These are phyloP conservation scores for Prolemur simus DNA, from an alignment of 2,113 vertebrate species.

Conservation along the genomic window DNA sequence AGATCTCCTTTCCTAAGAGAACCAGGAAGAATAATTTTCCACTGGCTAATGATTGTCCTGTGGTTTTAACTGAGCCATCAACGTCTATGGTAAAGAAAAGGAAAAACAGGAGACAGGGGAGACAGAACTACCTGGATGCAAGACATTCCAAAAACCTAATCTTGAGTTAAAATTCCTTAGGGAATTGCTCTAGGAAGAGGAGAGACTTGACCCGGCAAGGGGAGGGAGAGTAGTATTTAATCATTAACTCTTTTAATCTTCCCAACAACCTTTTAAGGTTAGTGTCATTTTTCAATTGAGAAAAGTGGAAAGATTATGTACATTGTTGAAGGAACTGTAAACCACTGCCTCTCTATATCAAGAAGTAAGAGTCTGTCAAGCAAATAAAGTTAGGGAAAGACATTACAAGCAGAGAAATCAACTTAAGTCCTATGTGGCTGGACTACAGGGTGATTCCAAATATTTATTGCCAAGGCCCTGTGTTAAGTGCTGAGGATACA, in stretches of 20 bases:
- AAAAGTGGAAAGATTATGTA: neutral
- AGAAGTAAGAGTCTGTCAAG: neutral
- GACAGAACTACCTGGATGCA: neutral
- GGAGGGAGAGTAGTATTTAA: neutral
- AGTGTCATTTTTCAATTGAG: slow-evolving; percentile 18
- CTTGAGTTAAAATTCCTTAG: neutral
- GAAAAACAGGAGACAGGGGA: neutral
- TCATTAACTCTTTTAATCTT: slow-evolving; percentile 28
- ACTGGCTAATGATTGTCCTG: neutral
- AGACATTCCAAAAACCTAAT: neutral
- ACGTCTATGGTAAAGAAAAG: neutral
- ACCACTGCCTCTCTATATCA: neutral
- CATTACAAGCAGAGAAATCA: neutral
- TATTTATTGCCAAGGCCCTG: neutral
- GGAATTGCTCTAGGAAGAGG: neutral
- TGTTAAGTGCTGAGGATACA: neutral
- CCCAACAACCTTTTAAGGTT: neutral
- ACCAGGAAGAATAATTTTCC: neutral
- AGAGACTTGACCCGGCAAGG: neutral
- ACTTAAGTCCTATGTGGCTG: neutral
- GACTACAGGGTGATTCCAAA: neutral
- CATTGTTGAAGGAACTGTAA: neutral
- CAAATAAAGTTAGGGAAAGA: neutral
- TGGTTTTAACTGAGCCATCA: slow-evolving; percentile 15
- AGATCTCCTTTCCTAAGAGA: neutral